Percentiles rank a stretch among this genome's conserved stretches.
phyloP scores from a whole-genome alignment of 1,140 invertebrate genomes.

The Drosophila tsacasi region DNA sequence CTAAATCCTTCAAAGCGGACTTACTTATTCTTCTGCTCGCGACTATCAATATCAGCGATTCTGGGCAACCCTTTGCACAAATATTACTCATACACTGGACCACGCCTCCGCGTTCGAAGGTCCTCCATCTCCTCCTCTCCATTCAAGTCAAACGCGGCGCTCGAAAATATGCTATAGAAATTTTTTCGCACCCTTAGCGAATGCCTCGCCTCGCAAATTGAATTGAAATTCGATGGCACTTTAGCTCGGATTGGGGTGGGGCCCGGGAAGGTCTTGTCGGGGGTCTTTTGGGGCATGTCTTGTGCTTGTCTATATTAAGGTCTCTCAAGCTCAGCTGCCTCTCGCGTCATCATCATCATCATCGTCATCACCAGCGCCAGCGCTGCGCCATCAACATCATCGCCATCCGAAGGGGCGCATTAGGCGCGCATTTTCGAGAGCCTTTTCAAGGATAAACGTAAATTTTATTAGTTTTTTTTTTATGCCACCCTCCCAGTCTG shows the following conservation, averaged over 20 bases:
- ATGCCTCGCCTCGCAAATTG: conserved; percentile 74
- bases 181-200: conserved; percentile 72
- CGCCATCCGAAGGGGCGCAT: conserved; percentile 61
- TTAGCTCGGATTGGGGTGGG: conserved; percentile 50
- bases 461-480: conserved; percentile 83
- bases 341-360: conserved; percentile 43
- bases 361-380: conserved; percentile 42
- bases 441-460: conserved; percentile 82
- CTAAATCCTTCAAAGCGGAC: conserved; percentile 61
- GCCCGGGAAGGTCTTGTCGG: conserved; percentile 22
- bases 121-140: neutral
- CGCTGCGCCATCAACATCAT: conserved; percentile 48
- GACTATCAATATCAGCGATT: conserved; percentile 75
- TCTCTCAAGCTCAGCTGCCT: conserved; percentile 62
- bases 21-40: conserved; percentile 50
- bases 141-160: conserved; percentile 61
- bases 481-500: conserved; percentile 17
- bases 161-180: conserved; percentile 74
- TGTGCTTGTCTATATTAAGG: conserved; percentile 77
- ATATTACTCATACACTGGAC: conserved; percentile 76
- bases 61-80: conserved; percentile 67
- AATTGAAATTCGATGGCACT: conserved; percentile 84
- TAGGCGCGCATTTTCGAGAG: conserved; percentile 80
- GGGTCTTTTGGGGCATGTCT: conserved; percentile 51
- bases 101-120: conserved; percentile 24